These are phyloP conservation scores for Terebella lapidaria DNA, from an alignment of 2,888 invertebrate genomes.

Conservation along the genomic window DNA sequence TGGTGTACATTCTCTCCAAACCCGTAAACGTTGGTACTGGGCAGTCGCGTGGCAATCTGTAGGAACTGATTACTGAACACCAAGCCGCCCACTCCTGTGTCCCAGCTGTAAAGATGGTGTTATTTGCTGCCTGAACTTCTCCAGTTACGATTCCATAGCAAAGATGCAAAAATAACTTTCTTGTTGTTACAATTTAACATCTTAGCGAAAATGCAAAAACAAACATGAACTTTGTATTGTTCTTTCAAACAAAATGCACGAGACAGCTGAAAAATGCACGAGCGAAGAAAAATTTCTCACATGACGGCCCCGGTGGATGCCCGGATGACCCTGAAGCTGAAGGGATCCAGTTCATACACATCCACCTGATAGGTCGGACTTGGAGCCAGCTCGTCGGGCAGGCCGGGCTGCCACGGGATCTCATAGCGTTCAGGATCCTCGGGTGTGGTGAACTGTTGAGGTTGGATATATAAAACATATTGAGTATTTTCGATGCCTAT, in stretches of 20 bases:
- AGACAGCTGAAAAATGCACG: too few relatives aligned
- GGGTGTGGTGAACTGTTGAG: background rate
- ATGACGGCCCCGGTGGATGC: conserved; percentile 2
- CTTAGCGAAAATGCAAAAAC: too few relatives aligned
- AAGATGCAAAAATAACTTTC: background rate
- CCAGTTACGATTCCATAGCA: background rate
- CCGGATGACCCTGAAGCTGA: conserved; percentile 4
- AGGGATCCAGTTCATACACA: conserved; percentile 1
- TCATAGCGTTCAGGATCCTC: background rate
- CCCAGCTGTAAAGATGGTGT: conserved; percentile 38
- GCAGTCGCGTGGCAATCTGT: conserved; percentile 51
- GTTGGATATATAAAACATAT: background rate
- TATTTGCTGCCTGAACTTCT: too few relatives aligned
- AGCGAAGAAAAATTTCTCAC: too few relatives aligned
- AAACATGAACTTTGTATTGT: too few relatives aligned
- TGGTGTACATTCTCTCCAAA: conserved; percentile 54
- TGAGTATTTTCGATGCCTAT: too few relatives aligned
- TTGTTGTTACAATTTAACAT: background rate
- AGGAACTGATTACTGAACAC: conserved; percentile 55
- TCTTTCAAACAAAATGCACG: too few relatives aligned
- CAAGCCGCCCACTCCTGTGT: conserved; percentile 47
- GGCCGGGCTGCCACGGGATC: background rate
- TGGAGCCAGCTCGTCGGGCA: background rate
- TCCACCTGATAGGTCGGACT: background rate
- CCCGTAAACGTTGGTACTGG: conserved; percentile 53